Base-by-base conservation (phyloP, 2,113 vertebrate species). In the Istiophorus platypterus region DNA sequence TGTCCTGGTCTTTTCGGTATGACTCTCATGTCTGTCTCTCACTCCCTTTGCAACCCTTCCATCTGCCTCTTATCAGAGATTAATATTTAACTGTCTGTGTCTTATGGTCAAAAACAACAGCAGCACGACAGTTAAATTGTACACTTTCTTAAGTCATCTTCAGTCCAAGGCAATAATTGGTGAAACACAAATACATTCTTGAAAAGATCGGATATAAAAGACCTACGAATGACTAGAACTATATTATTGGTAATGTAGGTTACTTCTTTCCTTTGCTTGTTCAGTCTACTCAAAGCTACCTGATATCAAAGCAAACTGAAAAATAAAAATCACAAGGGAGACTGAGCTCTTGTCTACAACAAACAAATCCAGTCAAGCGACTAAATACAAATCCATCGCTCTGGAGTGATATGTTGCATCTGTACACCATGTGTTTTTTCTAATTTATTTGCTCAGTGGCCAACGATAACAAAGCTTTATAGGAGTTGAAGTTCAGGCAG, bases 401-500 rank as follows among this genome's bases (percentile, higher is more conserved):
- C 51, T n/a, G 37, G 39, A 65, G 27, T 31, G 51, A 75, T 41
- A 47, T 81, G 57, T 61, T 74, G 45, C 31, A 76, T 49, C 10
- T 77, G 34, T 74, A 18, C n/a, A 42, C 68, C 20, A 24, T 45
- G 37, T 31, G 29, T 61, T 47, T 80, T 84, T 75, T 76, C 49
- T 74, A 68, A 73, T 84, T 34, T 62, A 63, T 82, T 81, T 85
- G 66, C 70, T 82, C 59, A 72, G 49, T 71, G 64, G 62, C 62
- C 39, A 47, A 69, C 42, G 31, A n/a, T 72, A 84, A 74, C 76
- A 20, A 85, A 31, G 47, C 31, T 79, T 69, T 74, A 62, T 7
- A 61, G 64, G 41, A 65, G 58, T n/a, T 63, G 20, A 77, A 57
- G 71, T 70, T 73, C 8, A 62, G 42, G 31, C 31, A 42, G 12